Evolutionary conservation across 37 sponge, comb jelly and placozoan species (phyloP).

Genomic region (Geodia barretti): DNA sequence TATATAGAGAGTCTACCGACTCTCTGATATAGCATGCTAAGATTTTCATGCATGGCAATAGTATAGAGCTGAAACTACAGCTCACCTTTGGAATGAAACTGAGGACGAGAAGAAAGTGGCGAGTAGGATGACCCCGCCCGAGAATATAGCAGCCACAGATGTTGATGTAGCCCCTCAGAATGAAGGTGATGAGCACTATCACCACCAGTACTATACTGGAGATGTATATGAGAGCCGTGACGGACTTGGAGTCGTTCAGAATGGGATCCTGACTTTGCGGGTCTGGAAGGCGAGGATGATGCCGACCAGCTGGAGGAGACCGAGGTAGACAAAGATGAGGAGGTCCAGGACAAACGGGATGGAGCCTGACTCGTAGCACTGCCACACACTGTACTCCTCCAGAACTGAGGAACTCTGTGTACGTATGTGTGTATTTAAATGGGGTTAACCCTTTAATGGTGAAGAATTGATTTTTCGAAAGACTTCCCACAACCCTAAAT

Average conservation of each 20-base stretch:
- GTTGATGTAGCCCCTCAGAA: slow-evolving; percentile 8
- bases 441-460: too few species aligned
- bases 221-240: slow-evolving; percentile 47
- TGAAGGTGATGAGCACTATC: slow-evolving; percentile 8
- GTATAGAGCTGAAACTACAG: neutral
- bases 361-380: neutral
- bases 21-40: too few species aligned
- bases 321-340: slow-evolving; percentile 15
- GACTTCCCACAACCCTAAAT: too few species aligned
- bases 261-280: slow-evolving; percentile 35
- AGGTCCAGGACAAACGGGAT: neutral
- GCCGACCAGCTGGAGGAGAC: slow-evolving; percentile 27
- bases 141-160: slow-evolving; percentile 1
- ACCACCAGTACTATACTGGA: slow-evolving; percentile 24
- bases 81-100: slow-evolving; percentile 42
- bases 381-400: slow-evolving; percentile 11
- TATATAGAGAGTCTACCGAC: neutral
- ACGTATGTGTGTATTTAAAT: too few species aligned
- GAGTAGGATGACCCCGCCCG: slow-evolving; percentile 11
- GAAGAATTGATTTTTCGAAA: neutral
- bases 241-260: slow-evolving; percentile 54
- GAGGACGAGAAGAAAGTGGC: slow-evolving; percentile 23
- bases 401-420: too few species aligned
- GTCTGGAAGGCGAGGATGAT: slow-evolving; percentile 40
- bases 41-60: too few species aligned